Conservation (phyloP, 2,113 vertebrate genomes). For the Pristiophorus japonicus region DNA sequence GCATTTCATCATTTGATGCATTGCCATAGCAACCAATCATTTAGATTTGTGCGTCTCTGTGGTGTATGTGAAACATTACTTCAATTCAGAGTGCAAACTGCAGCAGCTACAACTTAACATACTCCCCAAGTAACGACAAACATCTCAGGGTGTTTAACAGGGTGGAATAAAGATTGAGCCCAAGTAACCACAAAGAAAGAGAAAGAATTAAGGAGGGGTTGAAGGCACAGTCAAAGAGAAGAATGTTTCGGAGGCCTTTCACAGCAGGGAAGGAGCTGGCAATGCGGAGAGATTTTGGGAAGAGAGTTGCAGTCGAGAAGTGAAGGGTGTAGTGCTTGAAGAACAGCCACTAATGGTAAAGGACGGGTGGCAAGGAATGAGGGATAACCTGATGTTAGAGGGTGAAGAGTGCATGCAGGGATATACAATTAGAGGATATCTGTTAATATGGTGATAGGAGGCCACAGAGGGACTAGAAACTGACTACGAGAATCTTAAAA, state of each 20-base stretch:
- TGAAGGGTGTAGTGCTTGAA: no score
- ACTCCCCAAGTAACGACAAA: background rate
- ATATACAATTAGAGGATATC: background rate
- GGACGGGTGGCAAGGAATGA: background rate
- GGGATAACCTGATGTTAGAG: background rate
- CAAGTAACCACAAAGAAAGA: background rate
- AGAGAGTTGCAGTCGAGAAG: background rate
- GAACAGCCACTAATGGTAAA: background rate
- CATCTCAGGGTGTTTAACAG: background rate
- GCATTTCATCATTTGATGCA: conserved; percentile 11
- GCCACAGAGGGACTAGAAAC: background rate
- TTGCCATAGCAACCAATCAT: background rate
- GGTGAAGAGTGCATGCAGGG: background rate
- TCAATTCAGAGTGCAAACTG: background rate
- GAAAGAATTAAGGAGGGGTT: background rate
- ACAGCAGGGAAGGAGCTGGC: background rate
- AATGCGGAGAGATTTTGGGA: background rate
- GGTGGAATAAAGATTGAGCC: background rate
- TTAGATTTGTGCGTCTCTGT: background rate
- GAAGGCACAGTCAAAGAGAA: background rate
- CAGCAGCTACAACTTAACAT: background rate
- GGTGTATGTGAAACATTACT: background rate
- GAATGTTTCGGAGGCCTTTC: background rate
- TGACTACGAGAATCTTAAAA: background rate
- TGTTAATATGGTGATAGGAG: background rate